Evolutionary conservation across 2,888 invertebrate genomes (phyloP).

Genomic region (Micoletzkya japonica): DNA sequence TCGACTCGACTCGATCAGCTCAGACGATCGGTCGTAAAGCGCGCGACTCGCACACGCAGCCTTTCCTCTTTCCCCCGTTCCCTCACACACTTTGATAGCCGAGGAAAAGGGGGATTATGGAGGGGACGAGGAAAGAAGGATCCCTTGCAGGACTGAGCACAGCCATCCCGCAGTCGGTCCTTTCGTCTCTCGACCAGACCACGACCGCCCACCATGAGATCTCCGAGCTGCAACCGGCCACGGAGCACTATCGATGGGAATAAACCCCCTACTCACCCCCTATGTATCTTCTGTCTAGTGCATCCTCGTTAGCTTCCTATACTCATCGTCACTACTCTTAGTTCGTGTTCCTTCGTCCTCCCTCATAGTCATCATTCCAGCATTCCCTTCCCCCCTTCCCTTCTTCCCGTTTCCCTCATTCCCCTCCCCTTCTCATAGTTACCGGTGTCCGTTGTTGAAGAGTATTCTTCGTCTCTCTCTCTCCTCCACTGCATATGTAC

Average conservation of each 20-base stretch:
- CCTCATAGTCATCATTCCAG: not conserved
- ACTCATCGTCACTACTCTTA: not conserved
- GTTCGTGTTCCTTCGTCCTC: too few species aligned
- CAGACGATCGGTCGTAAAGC: not conserved
- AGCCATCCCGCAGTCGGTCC: conserved; percentile 43
- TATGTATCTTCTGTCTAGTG: not conserved
- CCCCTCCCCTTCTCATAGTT: too few species aligned
- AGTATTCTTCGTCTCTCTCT: too few species aligned
- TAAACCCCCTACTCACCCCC: not conserved
- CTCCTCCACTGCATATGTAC: not conserved
- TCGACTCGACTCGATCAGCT: not conserved
- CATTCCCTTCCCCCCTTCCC: not conserved
- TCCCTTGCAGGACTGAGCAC: conserved; percentile 39
- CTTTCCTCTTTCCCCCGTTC: too few species aligned
- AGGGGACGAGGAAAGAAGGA: not conserved
- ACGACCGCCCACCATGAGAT: conserved; percentile 23
- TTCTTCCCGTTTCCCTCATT: not conserved
- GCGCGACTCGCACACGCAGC: too few species aligned
- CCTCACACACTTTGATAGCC: too few species aligned
- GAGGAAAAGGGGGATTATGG: conserved; percentile 9
- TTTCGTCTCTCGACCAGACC: conserved; percentile 42
- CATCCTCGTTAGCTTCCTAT: not conserved
- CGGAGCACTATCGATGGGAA: conserved; percentile 16
- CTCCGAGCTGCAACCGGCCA: conserved; percentile 19
- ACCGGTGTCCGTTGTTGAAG: conserved; percentile 25